Base-by-base conservation (phyloP, 2,888 invertebrate species). In the Pyrrhia umbra region DNA sequence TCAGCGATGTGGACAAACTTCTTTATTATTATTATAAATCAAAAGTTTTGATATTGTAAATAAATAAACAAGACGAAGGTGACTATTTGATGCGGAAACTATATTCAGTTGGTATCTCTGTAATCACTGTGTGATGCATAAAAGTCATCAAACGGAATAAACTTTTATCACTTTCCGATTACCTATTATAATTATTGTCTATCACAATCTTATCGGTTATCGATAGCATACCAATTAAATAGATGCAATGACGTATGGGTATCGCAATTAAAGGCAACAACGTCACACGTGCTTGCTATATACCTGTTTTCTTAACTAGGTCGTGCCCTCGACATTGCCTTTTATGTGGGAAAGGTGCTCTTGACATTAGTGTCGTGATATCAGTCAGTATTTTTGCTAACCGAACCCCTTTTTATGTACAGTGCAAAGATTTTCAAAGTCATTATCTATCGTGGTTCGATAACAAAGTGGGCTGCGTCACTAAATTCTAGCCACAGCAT, bases 281-380 rank as follows among this genome's bases (percentile, higher is more conserved):
- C 18, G 37, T 51, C 16, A 30, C 30, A 43, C 3, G 10, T 9
- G 55, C 70, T 47, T 40, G 34, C 16, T 37, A 4, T 10, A 1
- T 51, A 55, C 54, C 49, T 50, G 55, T 63, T 76, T 34, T 16
- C 6, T 10, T 18, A 23, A 27, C 39, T 50, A 39, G 42, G 66
- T 63, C 51, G 8, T 52, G 55, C 45, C 69, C 57, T 50, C 58
- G 47, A 58, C 57, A 54, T 61, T 62, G 50, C 58, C 54, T 47
- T 58, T 20, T 57, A 50, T 43, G 56, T 45, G 42, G 37, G n/a
- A 37, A 79, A 75, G 51, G 61, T 57, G 59, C 57, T 59, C 60
- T 69, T 61, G 65, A 65, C 66, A 56, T 70, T 45, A 50, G 58
- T 51, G 25, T 55, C 73, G 66, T 64, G 77, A 58, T 51, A 27